These are phyloP conservation scores for Pardosa pseudoannulata DNA, from an alignment of 2,888 invertebrate genomes.

Conservation along the genomic window DNA sequence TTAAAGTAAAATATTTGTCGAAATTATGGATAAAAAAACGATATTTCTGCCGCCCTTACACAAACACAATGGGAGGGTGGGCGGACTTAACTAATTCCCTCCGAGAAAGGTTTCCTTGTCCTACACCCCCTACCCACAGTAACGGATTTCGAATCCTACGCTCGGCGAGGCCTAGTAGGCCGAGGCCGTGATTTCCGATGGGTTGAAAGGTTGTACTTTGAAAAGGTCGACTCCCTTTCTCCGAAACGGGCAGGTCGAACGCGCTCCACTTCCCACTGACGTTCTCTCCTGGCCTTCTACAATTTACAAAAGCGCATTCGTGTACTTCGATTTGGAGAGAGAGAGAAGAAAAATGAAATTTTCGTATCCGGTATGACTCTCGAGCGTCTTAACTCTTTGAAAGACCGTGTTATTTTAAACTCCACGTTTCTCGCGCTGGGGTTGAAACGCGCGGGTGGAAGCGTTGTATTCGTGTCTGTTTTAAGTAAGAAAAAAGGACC, in stretches of 20 bases:
- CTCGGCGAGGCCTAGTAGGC: neutral
- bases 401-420: too few relatives aligned
- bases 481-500: too few relatives aligned
- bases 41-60: neutral
- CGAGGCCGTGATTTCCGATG: neutral
- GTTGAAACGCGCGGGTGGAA: too few relatives aligned
- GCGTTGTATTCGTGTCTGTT: too few relatives aligned
- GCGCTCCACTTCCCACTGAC: too few relatives aligned
- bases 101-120: neutral
- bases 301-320: too few relatives aligned
- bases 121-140: neutral
- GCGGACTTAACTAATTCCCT: neutral
- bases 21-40: neutral
- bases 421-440: too few relatives aligned
- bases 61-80: neutral
- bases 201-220: neutral
- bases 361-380: too few relatives aligned
- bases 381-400: too few relatives aligned
- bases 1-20: neutral
- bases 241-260: neutral
- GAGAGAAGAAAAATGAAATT: too few relatives aligned
- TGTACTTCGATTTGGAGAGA: too few relatives aligned
- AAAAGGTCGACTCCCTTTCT: conserved; percentile 12
- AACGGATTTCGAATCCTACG: conserved; percentile 13
- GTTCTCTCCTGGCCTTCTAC: too few relatives aligned